Base-by-base conservation (phyloP, 35 echinoderm and acorn worm species). In the Ophioderma brevispina region DNA sequence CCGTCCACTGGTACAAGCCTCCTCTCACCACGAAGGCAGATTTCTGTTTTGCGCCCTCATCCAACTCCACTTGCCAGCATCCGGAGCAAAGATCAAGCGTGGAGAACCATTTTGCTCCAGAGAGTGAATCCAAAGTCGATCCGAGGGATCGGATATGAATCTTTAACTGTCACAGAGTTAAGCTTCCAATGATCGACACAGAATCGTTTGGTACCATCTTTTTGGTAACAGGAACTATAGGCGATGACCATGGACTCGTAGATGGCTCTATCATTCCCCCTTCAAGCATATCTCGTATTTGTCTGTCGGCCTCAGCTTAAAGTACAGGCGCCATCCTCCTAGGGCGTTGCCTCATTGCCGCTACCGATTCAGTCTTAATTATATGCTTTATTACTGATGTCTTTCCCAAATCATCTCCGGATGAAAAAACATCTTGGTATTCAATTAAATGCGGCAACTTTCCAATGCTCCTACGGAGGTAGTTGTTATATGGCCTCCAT, bases 31-130 rank as follows among this genome's bases (percentile, higher is more conserved):
- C 77, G 79, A 95, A 92, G 42, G 93, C 88, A 33, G 93, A 87
- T 37, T 87, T 92, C 33, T 92, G 36, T 79, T 77, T 92, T 35
- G 93, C 89, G n/a, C 82, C 76, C 32, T 92, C 79, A 33, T 82
- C 84, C 28, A 91, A 37, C 31, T 36, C 40, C 13, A 91, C 89
- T 46, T 94, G 81, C 76, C 89, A 94, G 40, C 91, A 94, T 49
- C 93, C 93, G 18, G 91, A 94, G 28, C 82, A 78, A 23, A 95
- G 76, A 49, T 91, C 84, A 15, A 82, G 37, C 2, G 84, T 92
- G 34, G 30, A 79, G 34, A 91, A 92, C 82, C 84, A 95, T 82
- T 75, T 49, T 33, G 84, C 36, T 79, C 87, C 89, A 19, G 76
- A 35, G 18, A 95, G 35, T 1, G 78, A 30, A 82, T 95, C 89